Conservation (phyloP, 2,888 invertebrate species). For the Dorcus hopei region DNA sequence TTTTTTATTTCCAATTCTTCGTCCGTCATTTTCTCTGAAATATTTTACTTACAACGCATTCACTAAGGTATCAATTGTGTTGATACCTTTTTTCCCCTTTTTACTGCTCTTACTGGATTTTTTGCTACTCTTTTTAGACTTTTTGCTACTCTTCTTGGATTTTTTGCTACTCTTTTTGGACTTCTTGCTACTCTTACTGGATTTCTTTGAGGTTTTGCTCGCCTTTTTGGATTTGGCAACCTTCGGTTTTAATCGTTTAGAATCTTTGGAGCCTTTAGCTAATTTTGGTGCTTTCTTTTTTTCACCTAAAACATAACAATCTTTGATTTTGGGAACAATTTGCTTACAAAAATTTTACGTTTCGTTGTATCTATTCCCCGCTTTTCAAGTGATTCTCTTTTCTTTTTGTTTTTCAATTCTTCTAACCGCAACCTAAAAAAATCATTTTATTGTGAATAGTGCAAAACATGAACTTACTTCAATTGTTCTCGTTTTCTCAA, state of each 20-base stretch:
- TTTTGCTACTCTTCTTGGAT: slow-evolving; percentile 14
- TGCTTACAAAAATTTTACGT: no score
- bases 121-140: slow-evolving; percentile 14
- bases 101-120: slow-evolving; percentile 14
- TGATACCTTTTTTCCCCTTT: slow-evolving; percentile 13
- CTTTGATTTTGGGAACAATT: no score
- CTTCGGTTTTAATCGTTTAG: neutral
- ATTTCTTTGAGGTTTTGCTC: neutral
- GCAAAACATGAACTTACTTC: slow-evolving; percentile 17
- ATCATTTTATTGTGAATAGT: neutral
- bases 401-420: slow-evolving; percentile 4
- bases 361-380: no score
- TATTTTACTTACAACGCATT: no score
- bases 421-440: slow-evolving; percentile 2
- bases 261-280: neutral
- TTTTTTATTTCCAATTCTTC: slow-evolving; percentile 25
- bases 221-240: no score
- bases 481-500: slow-evolving; percentile 21
- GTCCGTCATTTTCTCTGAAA: slow-evolving; percentile 9
- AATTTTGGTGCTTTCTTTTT: neutral
- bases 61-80: no score
- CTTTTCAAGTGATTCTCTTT: neutral
- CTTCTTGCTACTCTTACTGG: slow-evolving; percentile 6
- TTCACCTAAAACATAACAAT: neutral
- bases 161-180: slow-evolving; percentile 9